phyloP scores from a whole-genome alignment of 2,888 invertebrate species.

The Caenorhabditis sulstoni region DNA sequence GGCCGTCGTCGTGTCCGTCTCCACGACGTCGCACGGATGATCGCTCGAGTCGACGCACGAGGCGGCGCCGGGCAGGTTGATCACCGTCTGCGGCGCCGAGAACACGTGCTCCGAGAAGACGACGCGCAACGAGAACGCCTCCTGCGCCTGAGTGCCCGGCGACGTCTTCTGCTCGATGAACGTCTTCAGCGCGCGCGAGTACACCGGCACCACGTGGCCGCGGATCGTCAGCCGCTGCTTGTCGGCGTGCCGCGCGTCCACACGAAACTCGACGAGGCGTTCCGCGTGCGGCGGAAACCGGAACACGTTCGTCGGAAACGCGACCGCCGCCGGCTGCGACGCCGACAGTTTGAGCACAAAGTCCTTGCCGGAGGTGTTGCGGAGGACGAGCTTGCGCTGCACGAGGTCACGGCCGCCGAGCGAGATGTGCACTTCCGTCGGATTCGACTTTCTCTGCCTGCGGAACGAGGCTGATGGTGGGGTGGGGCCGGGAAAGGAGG shows the following conservation, averaged over 20 bases:
- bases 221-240: constrained; percentile 22
- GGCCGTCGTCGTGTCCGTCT: constrained; percentile 48
- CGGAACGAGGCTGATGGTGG: no score
- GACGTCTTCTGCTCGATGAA: constrained; percentile 37
- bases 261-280: constrained; percentile 52
- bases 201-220: constrained; percentile 52
- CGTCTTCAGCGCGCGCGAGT: constrained; percentile 31
- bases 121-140: constrained; percentile 44
- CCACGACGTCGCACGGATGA: constrained; percentile 54
- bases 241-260: constrained; percentile 28
- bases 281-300: constrained; percentile 48
- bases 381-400: constrained; percentile 53
- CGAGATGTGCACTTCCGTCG: constrained; percentile 51
- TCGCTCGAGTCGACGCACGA: constrained; percentile 49
- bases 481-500: not conserved
- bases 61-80: constrained; percentile 53
- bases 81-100: constrained; percentile 51
- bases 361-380: constrained; percentile 56
- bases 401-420: constrained; percentile 35
- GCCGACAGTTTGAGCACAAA: constrained; percentile 50
- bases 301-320: constrained; percentile 53
- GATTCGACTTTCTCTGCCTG: constrained; percentile 54
- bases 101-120: constrained; percentile 37
- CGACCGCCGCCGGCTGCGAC: constrained; percentile 25
- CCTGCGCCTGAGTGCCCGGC: constrained; percentile 17